Evolutionary conservation across 2,797 vertebrate species (phyloP), one percentile per base, ranked within the genome.

Genomic region (Silurus lanzhouensis): DNA sequence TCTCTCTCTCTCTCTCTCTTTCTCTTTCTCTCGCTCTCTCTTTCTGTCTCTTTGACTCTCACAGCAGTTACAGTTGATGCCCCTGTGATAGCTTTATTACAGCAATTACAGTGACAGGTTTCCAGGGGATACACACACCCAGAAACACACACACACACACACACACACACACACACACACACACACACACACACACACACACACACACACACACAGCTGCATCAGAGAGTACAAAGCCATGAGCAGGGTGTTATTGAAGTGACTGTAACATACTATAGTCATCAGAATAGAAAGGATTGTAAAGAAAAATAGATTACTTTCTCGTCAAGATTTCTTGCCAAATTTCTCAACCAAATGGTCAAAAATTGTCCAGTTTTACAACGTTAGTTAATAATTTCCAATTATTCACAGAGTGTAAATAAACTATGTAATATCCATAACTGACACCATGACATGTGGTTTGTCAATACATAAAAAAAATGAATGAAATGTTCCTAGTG

Each of bases 81-180:
- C 75, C 86, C 10, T 85, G 66, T 79, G 78, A 88, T 88, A 63
- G 83, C 83, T 88, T 88, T 89, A 89, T 89, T 87, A 88, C 84
- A 84, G 87, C 85, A 87, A 89, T 89, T 89, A 88, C 85, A 85
- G 38, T 83, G 86, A 89, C 84, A 77, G 68, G 70, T 72, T 81
- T 82, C 75, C 60, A 84, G 68, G 58, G 77, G 67, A 84, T 52
- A 87, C 57, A 85, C 85, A 88, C 72, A 85, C 78, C 82, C 72
- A 87, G 82, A 66, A 76, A 64, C 81, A 85, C 78, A 85, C 81
- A 83, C 58, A 1, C 27, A 85, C 78, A 85, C 81, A 64, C 81
- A 85, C 78, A 85, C 81, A 87, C 57, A 85, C 85, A 88, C 72
- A 85, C 78, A 64, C 81, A 85, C 78, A 85, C 81, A 87, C 57